phyloP scores from a whole-genome alignment of 2,797 vertebrate species.

The Cheirogaleus major region DNA sequence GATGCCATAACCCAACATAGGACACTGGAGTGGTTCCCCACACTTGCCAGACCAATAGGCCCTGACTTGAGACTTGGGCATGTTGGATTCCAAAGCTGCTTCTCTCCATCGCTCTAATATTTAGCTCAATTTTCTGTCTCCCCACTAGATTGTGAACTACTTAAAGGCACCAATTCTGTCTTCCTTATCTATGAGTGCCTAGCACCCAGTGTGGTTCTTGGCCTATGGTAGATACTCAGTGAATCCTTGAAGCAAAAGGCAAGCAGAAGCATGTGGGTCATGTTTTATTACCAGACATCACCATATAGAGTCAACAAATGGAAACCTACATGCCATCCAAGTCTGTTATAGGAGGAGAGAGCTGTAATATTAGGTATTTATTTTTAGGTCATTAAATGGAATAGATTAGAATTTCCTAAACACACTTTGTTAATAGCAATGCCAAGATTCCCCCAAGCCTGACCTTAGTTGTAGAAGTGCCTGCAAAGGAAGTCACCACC shows the following conservation, averaged over 20 bases:
- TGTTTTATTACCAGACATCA: background rate
- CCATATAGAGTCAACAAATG: background rate
- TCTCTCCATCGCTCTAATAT: background rate
- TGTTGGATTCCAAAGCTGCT: background rate
- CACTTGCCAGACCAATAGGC: background rate
- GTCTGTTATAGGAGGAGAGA: background rate
- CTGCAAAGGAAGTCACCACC: background rate
- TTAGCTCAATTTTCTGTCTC: background rate
- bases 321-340: background rate
- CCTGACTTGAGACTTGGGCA: background rate
- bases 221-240: background rate
- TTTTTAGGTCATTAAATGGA: background rate
- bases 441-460: background rate
- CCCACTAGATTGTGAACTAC: background rate
- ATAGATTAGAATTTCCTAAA: background rate
- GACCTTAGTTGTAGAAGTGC: constrained; percentile 23
- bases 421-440: background rate
- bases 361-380: background rate
- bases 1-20: no score
- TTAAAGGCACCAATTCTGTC: background rate
- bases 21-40: background rate
- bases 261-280: no score
- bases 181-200: background rate
- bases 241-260: background rate
- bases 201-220: background rate